Conservation (phyloP, 2,113 vertebrate species). For the Ptyas mucosa region DNA sequence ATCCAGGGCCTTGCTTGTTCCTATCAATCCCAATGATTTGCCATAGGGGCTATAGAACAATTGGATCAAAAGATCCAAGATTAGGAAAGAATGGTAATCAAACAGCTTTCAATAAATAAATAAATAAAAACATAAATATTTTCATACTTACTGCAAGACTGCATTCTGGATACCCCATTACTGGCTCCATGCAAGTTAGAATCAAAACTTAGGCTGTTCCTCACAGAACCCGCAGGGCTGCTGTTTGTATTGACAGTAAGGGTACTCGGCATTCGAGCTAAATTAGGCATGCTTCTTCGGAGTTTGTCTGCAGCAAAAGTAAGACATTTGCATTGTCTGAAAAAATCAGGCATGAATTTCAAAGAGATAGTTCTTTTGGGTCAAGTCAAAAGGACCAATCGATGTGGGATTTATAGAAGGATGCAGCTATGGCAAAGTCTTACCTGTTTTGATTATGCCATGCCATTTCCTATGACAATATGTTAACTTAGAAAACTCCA, state of each 20-base stretch:
- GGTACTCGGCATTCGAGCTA: conserved; percentile 83
- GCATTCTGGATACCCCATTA: conserved; percentile 84
- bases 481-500: neutral
- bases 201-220: conserved; percentile 95
- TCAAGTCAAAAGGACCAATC: neutral
- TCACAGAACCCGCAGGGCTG: conserved; percentile 78
- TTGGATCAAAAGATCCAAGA: too few relatives aligned
- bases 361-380: neutral
- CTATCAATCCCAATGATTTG: neutral
- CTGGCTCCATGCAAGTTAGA: conserved; percentile 81
- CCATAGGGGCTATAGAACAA: neutral
- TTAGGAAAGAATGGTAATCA: neutral
- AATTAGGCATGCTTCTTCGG: conserved; percentile 95
- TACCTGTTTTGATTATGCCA: neutral
- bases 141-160: conserved; percentile 85
- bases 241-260: conserved; percentile 65
- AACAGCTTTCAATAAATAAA: neutral
- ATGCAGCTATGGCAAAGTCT: neutral
- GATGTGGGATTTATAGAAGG: neutral
- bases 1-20: neutral
- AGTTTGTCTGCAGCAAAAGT: conserved; percentile 82
- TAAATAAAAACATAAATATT: neutral
- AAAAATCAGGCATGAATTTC: neutral
- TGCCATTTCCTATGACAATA: neutral
- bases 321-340: neutral